These are phyloP conservation scores for Torymus auratus DNA, from an alignment of 2,888 invertebrate species.

Conservation along the genomic window DNA sequence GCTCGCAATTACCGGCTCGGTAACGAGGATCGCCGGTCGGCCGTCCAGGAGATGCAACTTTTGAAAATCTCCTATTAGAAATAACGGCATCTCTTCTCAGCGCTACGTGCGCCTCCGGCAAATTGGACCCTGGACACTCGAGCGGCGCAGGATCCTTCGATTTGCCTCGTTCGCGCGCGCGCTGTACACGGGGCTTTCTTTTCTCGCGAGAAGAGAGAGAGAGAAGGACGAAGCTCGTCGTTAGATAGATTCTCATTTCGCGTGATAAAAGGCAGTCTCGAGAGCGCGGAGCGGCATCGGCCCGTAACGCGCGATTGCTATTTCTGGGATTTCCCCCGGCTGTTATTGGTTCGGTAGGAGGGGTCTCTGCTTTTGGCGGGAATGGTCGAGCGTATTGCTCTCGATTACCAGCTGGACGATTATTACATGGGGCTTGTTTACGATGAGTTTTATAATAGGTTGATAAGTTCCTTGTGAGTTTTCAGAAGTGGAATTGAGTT, in stretches of 20 bases:
- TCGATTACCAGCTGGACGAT: background rate
- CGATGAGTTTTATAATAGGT: no score
- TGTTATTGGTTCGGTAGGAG: constrained; percentile 20
- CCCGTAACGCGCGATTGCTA: constrained; percentile 1
- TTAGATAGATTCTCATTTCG: constrained; percentile 54
- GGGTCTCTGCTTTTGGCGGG: background rate
- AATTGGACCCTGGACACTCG: constrained; percentile 59
- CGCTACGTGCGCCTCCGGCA: constrained; percentile 54
- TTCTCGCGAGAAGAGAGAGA: constrained; percentile 1
- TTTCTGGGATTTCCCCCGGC: constrained; percentile 23
- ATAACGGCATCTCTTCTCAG: constrained; percentile 66
- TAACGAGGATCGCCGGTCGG: constrained; percentile 67
- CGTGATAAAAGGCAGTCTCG: constrained; percentile 28
- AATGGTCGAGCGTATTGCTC: background rate
- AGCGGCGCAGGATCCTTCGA: constrained; percentile 33
- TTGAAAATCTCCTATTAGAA: constrained; percentile 75
- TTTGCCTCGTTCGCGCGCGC: constrained; percentile 34
- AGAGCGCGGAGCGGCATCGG: background rate
- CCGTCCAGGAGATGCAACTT: constrained; percentile 67
- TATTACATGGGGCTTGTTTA: background rate
- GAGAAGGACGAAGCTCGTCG: constrained; percentile 3
- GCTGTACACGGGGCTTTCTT: constrained; percentile 12
- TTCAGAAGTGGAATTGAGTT: no score
- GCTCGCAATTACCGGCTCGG: constrained; percentile 70
- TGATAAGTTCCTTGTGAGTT: no score